A percentile compares a stretch with the other conserved stretches of the same genome.
Evolutionary conservation across 2,113 vertebrate genomes (phyloP).

Genomic region (Erythrocebus patas): DNA sequence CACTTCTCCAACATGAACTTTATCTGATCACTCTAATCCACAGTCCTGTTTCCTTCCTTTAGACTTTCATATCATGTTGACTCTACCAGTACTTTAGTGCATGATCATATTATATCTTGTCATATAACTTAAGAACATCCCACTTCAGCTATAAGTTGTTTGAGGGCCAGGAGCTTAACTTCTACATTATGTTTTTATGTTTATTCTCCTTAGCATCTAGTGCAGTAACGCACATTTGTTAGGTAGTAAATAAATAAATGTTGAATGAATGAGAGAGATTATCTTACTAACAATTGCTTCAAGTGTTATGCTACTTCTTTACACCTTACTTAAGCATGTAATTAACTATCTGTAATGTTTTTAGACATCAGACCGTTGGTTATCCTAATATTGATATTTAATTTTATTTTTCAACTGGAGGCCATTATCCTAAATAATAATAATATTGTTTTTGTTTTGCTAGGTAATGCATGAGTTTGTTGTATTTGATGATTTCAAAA

Average conservation of each 20-base stretch:
- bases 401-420: too few species aligned
- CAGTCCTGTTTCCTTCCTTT: not conserved
- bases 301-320: not conserved
- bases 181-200: slow-evolving; percentile 31
- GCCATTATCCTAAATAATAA: too few species aligned
- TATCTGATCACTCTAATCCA: not conserved
- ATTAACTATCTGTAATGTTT: not conserved
- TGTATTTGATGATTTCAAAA: slow-evolving; percentile 15
- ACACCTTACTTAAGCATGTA: slow-evolving; percentile 28
- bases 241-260: not conserved
- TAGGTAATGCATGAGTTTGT: not conserved
- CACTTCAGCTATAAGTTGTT: not conserved
- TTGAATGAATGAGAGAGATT: slow-evolving; percentile 23
- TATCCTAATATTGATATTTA: not conserved
- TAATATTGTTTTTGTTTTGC: slow-evolving; percentile 29
- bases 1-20: not conserved
- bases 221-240: not conserved
- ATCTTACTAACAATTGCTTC: slow-evolving; percentile 25
- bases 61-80: not conserved
- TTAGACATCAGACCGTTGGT: slow-evolving; percentile 6
- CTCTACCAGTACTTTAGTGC: not conserved
- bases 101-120: not conserved
- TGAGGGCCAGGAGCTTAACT: not conserved
- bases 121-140: not conserved
- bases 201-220: not conserved